phyloP scores from a whole-genome alignment of 2,888 invertebrate species.

The Nezara viridula region DNA sequence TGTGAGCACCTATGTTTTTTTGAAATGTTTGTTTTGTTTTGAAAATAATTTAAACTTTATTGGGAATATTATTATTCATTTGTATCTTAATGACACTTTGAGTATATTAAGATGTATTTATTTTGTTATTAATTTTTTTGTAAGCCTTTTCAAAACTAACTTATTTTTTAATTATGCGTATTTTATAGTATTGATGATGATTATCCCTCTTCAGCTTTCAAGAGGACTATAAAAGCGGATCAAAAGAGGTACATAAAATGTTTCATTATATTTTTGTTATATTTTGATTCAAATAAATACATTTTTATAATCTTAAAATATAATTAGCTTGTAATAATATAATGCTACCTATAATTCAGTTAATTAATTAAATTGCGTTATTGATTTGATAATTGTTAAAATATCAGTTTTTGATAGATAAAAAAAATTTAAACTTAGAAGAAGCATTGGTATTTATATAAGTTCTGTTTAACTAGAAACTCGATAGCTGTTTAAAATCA shows the following conservation, averaged over 20 bases:
- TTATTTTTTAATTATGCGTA: not conserved
- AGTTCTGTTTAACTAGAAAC: not conserved
- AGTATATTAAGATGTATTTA: not conserved
- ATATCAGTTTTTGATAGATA: no score
- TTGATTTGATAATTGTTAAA: no score
- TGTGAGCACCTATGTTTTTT: no score
- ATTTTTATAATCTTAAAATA: not conserved
- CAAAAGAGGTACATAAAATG: not conserved
- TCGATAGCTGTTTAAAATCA: not conserved
- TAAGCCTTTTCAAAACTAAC: not conserved
- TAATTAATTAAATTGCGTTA: no score
- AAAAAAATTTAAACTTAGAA: not conserved
- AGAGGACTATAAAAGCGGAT: slow-evolving; percentile 16
- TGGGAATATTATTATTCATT: no score
- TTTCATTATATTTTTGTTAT: not conserved
- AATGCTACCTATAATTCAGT: not conserved
- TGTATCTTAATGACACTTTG: no score
- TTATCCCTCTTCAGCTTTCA: not conserved
- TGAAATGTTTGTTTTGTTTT: no score
- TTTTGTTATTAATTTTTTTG: not conserved
- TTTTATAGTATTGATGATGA: slow-evolving; percentile 28
- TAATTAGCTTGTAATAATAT: not conserved
- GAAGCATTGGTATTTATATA: not conserved
- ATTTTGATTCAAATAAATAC: not conserved
- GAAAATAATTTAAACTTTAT: no score